Base-by-base conservation (phyloP, 2,797 vertebrate genomes). In the Coilia nasus region DNA sequence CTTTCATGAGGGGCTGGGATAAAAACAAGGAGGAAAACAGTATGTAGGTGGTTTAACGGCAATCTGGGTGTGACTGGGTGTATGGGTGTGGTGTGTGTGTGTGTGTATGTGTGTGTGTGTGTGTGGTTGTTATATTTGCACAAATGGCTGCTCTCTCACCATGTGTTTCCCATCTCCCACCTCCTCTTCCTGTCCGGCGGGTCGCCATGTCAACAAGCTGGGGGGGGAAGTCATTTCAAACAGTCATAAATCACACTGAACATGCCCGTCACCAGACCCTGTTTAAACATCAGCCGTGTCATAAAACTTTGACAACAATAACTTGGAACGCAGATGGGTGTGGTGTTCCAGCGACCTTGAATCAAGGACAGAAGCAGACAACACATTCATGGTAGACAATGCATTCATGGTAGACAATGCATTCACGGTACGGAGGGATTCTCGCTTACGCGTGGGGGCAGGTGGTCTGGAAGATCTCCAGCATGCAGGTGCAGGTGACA, bases 391-490 rank as follows among this genome's bases (percentile, higher is more conserved):
- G 10, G 46, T 10, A 75, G 6, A 41, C 31, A n/a, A 54, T 54
- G 50, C 50, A 54, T 54, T 54, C 50, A 54, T 54, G 10, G 46
- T 10, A 75, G 6, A 41, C 31, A n/a, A 35, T 41, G 31, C 31
- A 19, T 75, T 35, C 15, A 41, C 14, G 6, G 71, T 78, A 21
- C 15, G 21, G 50, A 54, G 50, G 50, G 50, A 14, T 1, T 54
- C 14, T 10, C 21, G 89, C 98, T 94, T 93, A 99, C 98, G 92
- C 96, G 12, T 98, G 97, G 86, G 98, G 98, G 92, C 97, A 97
- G 90, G 98, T 98, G 87, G 95, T 98, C 91, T 96, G 97, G 95
- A 99, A 99, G 93, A 99, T 99, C 92, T 99, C 97, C 91, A 98
- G 91, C 98, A 99, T 98, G 85, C 98, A 99, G 87, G 90, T 96